A percentile compares a stretch with the other conserved stretches of the same genome.
phyloP scores from a whole-genome alignment of 23 tunicate species.

The Clavelina lepadiformis region DNA sequence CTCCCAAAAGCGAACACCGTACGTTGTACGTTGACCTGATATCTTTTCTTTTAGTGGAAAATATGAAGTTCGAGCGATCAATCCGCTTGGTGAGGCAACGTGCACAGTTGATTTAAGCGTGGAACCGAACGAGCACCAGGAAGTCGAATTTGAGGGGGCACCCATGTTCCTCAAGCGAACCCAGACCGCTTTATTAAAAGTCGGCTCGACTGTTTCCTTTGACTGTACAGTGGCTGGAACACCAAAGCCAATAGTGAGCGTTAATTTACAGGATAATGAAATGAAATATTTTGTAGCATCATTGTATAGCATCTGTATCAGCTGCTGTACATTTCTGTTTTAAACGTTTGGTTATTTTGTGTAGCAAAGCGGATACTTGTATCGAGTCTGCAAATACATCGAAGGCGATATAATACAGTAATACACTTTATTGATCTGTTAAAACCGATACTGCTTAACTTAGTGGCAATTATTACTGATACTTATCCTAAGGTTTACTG shows the following conservation, averaged over 20 bases:
- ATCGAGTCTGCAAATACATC: too few relatives aligned
- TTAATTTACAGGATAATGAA: too few relatives aligned
- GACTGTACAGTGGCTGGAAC: slow-evolving; percentile 53
- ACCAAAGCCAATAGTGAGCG: slow-evolving; percentile 31
- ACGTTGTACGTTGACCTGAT: too few relatives aligned
- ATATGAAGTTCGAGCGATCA: slow-evolving; percentile 45
- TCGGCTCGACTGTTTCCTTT: slow-evolving; percentile 27
- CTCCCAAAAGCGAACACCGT: too few relatives aligned
- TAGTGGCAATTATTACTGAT: neutral
- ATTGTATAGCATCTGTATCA: too few relatives aligned
- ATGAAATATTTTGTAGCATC: too few relatives aligned
- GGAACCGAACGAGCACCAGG: slow-evolving; percentile 41
- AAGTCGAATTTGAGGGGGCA: slow-evolving; percentile 45
- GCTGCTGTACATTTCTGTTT: too few relatives aligned
- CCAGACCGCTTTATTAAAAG: slow-evolving; percentile 7
- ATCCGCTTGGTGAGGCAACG: slow-evolving; percentile 33
- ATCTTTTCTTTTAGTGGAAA: slow-evolving; percentile 13
- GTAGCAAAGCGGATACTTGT: too few relatives aligned
- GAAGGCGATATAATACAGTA: too few relatives aligned
- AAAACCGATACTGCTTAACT: too few relatives aligned
- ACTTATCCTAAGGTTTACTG: slow-evolving; percentile 21
- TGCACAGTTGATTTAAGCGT: slow-evolving; percentile 35
- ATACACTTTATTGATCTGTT: too few relatives aligned
- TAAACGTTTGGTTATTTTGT: too few relatives aligned
- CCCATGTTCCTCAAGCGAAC: slow-evolving; percentile 48